Base-by-base conservation (phyloP, 2,113 vertebrate species). In the Syngnathus scovelli region DNA sequence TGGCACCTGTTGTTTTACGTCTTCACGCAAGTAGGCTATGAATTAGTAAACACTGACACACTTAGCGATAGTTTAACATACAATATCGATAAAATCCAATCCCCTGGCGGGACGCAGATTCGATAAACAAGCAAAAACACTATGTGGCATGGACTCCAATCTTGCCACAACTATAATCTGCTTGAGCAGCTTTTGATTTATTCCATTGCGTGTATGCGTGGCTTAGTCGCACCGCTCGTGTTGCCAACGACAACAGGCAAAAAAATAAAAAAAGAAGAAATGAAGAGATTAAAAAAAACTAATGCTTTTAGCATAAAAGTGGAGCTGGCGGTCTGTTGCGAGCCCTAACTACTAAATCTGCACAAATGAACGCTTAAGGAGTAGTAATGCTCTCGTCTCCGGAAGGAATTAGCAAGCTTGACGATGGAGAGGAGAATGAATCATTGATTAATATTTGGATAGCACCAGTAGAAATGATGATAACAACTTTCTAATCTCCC, bases 291-390 rank as follows among this genome's bases (percentile, higher is more conserved):
- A 90, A 91, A 89, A 66, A 66, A 74, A 54, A 78, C 77, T 90
- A 90, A 92, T 88, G 78, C 84, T 71, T 89, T 90, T 86, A 86
- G 82, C 83, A 83, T 77, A 82, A 61, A 89, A 85, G 86, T 75
- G 70, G 69, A 75, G 78, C 78, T 78, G 77, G 73, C 60, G 51
- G 79, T 86, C 80, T 79, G 77, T 75, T 87, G 77, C 75, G 74
- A 84, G 78, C 83, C 89, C 76, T 83, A 79, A 89, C 76, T 72
- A 61, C 79, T 83, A 89, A 90, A 89, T 86, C 84, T 78, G 74
- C 76, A 84, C 72, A 84, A 84, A 86, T 87, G 71, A 90, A 84
- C 86, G 88, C 87, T 91, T 86, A 87, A 79, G 80, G 81, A 77
- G 79, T 64, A 75, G 69, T 90, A 87, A 90, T 83, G 83, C 82